A percentile compares a stretch with the other conserved stretches of the same genome.
phyloP scores from a whole-genome alignment of 2,888 invertebrate species.

The Mythimna vitellina region DNA sequence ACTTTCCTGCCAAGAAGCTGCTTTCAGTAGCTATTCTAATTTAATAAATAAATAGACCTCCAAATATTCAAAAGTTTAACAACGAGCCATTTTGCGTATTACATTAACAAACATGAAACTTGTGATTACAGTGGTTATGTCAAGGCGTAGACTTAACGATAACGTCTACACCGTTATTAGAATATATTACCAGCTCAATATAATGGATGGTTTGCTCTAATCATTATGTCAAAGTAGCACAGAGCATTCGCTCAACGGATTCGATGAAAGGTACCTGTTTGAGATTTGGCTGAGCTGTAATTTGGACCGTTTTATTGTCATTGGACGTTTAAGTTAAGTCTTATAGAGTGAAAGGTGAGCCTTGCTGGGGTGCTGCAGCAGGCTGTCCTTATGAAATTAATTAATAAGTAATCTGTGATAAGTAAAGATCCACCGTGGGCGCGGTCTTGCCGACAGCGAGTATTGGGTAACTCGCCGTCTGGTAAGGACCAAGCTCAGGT shows the following conservation, averaged over 20 bases:
- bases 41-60: background rate
- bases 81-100: conserved; percentile 13
- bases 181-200: conserved; percentile 41
- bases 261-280: conserved; percentile 22
- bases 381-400: background rate
- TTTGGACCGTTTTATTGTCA: conserved; percentile 1
- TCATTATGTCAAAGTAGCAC: conserved; percentile 48
- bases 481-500: too few relatives aligned
- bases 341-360: background rate
- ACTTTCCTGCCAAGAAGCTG: too few relatives aligned
- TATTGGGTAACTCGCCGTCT: background rate
- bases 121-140: conserved; percentile 35
- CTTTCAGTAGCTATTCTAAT: background rate
- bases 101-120: conserved; percentile 45
- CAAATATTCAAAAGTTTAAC: background rate
- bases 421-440: background rate
- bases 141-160: conserved; percentile 34
- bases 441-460: too few relatives aligned
- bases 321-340: background rate
- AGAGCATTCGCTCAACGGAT: conserved; percentile 39
- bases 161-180: conserved; percentile 44
- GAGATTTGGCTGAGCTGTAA: conserved; percentile 4
- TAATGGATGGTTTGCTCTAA: conserved; percentile 42
- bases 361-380: background rate
- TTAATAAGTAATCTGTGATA: background rate